Percentiles rank a stretch among this genome's conserved stretches.
These are phyloP conservation scores for Aegotheles bennettii DNA, from an alignment of 2,113 vertebrate genomes.

Conservation along the genomic window DNA sequence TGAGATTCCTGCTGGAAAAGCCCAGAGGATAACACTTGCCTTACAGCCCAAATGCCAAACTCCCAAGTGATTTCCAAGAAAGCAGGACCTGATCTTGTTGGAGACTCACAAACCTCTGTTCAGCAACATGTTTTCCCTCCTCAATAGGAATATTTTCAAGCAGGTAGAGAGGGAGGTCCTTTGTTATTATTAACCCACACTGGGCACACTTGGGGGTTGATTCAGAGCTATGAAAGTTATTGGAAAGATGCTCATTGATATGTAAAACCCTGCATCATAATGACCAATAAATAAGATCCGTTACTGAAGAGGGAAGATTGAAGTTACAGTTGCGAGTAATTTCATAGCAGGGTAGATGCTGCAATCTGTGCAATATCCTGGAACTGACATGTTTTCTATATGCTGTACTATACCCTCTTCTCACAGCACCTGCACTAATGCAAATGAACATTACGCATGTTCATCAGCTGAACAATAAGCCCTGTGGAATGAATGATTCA, in stretches of 20 bases:
- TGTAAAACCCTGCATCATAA: conserved; percentile 8
- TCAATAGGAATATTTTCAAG: background rate
- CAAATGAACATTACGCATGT: background rate
- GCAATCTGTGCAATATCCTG: background rate
- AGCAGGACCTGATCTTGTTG: background rate
- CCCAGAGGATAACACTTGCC: accelerated
- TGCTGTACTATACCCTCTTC: background rate
- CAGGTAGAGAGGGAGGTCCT: background rate
- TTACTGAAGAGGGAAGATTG: background rate
- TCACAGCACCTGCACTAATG: background rate
- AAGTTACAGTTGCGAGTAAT: background rate
- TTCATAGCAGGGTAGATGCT: conserved; percentile 1
- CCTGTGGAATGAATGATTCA: conserved; percentile 35
- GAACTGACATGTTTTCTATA: background rate
- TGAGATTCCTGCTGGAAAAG: background rate
- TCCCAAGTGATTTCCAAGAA: background rate
- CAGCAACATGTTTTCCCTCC: background rate
- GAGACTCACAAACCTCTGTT: background rate
- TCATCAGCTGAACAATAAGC: conserved; percentile 35
- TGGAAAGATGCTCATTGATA: background rate
- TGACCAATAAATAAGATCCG: conserved; percentile 11
- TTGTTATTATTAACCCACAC: background rate
- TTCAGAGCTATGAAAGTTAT: background rate
- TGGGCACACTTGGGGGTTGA: background rate
- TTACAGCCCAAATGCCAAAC: background rate